Percentiles rank a stretch among this genome's conserved stretches.
Evolutionary conservation across 2,888 invertebrate genomes (phyloP).

Genomic region (Hydroisotoma schaefferi): DNA sequence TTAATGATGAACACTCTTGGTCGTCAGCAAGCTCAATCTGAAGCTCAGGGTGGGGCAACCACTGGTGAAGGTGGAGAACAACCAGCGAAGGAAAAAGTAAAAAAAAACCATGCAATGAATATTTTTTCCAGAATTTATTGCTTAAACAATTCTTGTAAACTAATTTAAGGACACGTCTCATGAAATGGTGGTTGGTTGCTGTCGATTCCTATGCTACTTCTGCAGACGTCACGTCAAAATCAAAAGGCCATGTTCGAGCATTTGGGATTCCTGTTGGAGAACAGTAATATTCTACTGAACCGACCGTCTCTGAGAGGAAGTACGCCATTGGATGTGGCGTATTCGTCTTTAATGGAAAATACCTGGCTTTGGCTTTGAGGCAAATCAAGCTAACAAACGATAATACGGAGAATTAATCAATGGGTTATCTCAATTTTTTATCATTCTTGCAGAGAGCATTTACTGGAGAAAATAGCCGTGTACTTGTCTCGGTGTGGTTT

Average conservation of each 20-base stretch:
- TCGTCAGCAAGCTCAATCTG: constrained; percentile 81
- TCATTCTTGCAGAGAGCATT: constrained; percentile 71
- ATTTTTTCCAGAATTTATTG: neutral
- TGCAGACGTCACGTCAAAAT: constrained; percentile 95
- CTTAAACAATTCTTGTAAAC: constrained; percentile 46
- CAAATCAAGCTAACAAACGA: too few relatives aligned
- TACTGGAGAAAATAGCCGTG: constrained; percentile 96
- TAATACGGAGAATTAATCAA: neutral
- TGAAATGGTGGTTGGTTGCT: constrained; percentile 99
- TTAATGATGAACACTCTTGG: constrained; percentile 99
- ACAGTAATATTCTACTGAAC: constrained; percentile 94
- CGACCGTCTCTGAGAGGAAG: constrained; percentile 93
- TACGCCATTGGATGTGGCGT: constrained; percentile 97
- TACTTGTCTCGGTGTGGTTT: constrained; percentile 96
- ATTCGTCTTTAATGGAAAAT: constrained; percentile 99
- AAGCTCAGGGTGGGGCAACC: constrained; percentile 62
- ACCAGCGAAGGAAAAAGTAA: constrained; percentile 45
- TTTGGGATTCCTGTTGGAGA: constrained; percentile 94
- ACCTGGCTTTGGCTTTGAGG: constrained; percentile 92
- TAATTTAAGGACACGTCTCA: constrained; percentile 77
- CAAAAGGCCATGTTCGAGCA: constrained; percentile 99
- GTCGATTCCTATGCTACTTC: constrained; percentile 98
- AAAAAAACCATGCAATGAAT: neutral
- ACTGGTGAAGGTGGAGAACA: constrained; percentile 58
- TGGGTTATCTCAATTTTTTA: too few relatives aligned